A percentile compares a stretch with the other conserved stretches of the same genome.
These are phyloP conservation scores for Myiothlypis coronata DNA, from an alignment of 2,797 vertebrate species.

Conservation along the genomic window DNA sequence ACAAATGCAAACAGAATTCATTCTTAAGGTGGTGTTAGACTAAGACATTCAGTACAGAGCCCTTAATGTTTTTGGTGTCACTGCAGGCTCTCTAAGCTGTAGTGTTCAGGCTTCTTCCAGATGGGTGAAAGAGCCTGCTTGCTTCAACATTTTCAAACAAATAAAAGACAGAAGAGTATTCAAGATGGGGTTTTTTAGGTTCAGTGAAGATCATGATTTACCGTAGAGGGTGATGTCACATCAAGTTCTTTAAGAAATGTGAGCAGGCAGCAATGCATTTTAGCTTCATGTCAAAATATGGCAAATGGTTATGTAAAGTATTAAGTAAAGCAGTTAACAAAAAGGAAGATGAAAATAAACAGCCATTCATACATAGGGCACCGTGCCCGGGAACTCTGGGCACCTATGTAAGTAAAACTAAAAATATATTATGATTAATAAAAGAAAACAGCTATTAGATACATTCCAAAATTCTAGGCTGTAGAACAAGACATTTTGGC, in stretches of 20 bases:
- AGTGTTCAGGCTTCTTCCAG: constrained; percentile 1
- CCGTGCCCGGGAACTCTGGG: constrained; percentile 49
- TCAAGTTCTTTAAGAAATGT: constrained; percentile 20
- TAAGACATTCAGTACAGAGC: neutral
- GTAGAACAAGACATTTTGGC: constrained; percentile 52
- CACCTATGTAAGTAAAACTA: constrained; percentile 61
- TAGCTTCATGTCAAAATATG: neutral
- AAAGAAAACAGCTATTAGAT: constrained; percentile 59
- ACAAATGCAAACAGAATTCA: neutral
- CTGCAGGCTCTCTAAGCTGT: neutral
- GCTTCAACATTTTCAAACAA: constrained; percentile 19
- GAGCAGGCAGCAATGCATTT: neutral
- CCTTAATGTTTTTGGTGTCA: neutral
- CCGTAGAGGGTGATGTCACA: neutral
- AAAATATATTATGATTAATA: constrained; percentile 64
- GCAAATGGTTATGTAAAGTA: constrained; percentile 36
- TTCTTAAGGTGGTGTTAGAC: neutral
- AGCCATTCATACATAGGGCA: constrained; percentile 24
- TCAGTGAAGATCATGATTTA: constrained; percentile 23
- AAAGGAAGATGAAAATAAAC: constrained; percentile 59
- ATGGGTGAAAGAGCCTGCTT: neutral
- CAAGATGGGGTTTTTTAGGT: neutral
- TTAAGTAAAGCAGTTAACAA: constrained; percentile 44
- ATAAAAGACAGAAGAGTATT: neutral
- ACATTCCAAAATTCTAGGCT: constrained; percentile 33